These are phyloP conservation scores for Oriolus oriolus DNA, from an alignment of 2,113 vertebrate genomes.

Conservation along the genomic window DNA sequence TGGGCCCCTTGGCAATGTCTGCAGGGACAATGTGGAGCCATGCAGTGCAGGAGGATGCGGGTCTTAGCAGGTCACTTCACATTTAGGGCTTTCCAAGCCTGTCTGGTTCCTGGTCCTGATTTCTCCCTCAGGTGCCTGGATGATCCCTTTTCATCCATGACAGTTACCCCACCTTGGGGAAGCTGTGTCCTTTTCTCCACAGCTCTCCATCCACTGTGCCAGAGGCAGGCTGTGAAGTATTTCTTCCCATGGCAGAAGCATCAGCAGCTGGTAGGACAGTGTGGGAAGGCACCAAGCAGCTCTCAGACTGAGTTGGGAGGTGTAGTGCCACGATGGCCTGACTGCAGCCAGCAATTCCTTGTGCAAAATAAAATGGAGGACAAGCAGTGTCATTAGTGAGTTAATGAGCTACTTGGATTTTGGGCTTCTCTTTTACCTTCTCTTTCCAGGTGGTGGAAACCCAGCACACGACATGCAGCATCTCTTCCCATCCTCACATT, in stretches of 20 bases:
- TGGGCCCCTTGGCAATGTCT: neutral
- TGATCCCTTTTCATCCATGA: fast-evolving
- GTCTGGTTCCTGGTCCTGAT: fast-evolving
- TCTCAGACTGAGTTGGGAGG: neutral
- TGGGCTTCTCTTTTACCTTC: neutral
- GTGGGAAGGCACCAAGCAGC: neutral
- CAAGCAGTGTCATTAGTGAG: neutral
- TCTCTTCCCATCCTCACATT: neutral
- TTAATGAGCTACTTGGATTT: neutral
- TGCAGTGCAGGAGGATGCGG: fast-evolving
- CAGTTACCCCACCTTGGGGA: neutral
- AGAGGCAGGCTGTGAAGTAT: neutral
- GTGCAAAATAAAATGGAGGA: neutral
- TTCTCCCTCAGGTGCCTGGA: fast-evolving
- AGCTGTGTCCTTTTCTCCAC: fast-evolving
- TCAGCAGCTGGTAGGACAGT: fast-evolving
- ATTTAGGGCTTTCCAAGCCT: neutral
- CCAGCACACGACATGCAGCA: fast-evolving
- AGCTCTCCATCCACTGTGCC: fast-evolving
- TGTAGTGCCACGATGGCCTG: fast-evolving
- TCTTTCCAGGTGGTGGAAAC: neutral
- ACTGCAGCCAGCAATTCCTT: neutral
- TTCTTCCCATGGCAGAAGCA: neutral
- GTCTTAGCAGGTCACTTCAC: neutral
- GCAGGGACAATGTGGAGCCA: fast-evolving